A percentile compares a stretch with the other conserved stretches of the same genome.
Conservation (phyloP, 2,888 invertebrate species). For the Nebria brevicollis region DNA sequence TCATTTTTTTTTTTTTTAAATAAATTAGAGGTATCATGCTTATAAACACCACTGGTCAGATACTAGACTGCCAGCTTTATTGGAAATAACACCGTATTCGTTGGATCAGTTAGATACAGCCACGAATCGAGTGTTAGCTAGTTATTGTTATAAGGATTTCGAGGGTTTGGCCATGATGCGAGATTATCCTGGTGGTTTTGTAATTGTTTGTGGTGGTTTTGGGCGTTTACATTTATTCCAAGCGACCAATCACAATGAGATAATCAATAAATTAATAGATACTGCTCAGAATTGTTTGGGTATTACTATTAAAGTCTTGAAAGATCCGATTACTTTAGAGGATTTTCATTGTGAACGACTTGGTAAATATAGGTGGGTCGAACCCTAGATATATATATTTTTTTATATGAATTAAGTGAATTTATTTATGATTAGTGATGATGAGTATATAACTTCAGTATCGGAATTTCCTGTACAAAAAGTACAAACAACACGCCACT, state of each 20-base stretch:
- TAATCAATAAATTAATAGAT: slow-evolving; percentile 87
- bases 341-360: slow-evolving; percentile 89
- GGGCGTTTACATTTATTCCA: slow-evolving; percentile 92
- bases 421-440: slow-evolving; percentile 72
- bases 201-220: slow-evolving; percentile 90
- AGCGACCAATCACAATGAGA: slow-evolving; percentile 83
- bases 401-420: background rate
- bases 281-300: slow-evolving; percentile 83
- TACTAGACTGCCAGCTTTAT: slow-evolving; percentile 82
- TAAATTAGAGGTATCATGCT: slow-evolving; percentile 74
- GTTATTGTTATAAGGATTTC: slow-evolving; percentile 87
- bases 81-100: slow-evolving; percentile 93
- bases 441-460: slow-evolving; percentile 95
- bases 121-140: slow-evolving; percentile 82
- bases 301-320: slow-evolving; percentile 83
- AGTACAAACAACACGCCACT: slow-evolving; percentile 80
- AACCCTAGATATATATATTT: background rate
- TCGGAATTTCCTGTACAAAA: slow-evolving; percentile 98
- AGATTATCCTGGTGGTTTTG: slow-evolving; percentile 93
- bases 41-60: slow-evolving; percentile 98
- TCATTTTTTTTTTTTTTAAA: slow-evolving; percentile 46
- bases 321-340: slow-evolving; percentile 84
- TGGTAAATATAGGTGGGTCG: slow-evolving; percentile 85
- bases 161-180: slow-evolving; percentile 82
- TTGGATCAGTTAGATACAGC: slow-evolving; percentile 92